Conservation (phyloP, 37 sponge, comb jelly and placozoan species). For the Bolinopsis microptera region DNA sequence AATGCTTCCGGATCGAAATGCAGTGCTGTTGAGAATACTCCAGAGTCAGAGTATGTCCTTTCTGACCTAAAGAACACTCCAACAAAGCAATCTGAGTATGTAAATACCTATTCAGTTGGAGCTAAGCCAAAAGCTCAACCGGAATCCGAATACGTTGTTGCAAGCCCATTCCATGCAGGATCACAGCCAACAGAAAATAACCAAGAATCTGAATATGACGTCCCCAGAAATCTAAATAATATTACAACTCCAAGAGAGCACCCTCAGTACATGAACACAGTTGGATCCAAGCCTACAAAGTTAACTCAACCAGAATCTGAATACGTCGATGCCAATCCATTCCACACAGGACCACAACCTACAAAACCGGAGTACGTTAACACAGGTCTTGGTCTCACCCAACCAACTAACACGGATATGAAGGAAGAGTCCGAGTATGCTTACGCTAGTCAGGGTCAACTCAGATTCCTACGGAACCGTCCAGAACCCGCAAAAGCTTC, state of each 20-base stretch:
- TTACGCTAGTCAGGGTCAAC: background rate
- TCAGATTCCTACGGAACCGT: background rate
- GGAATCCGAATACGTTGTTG: background rate
- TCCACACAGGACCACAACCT: background rate
- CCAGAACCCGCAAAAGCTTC: background rate
- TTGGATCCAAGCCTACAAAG: background rate
- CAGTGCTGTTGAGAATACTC: no score
- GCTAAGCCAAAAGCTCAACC: background rate
- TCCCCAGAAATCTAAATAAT: background rate
- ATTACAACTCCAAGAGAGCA: background rate
- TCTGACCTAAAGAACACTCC: no score
- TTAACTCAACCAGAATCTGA: background rate
- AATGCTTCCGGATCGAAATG: background rate
- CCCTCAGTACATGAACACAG: background rate
- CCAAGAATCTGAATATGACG: background rate
- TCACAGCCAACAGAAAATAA: background rate
- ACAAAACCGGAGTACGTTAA: background rate
- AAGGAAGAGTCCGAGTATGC: background rate
- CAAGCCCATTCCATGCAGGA: background rate
- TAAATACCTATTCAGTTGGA: background rate
- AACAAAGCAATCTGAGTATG: background rate
- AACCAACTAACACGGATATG: background rate
- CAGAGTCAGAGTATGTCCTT: no score
- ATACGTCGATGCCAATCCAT: background rate
- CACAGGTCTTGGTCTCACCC: background rate